Evolutionary conservation across 1,140 invertebrate genomes (phyloP), one percentile per base, ranked within the genome.

Genomic region (Caerostris darwini): DNA sequence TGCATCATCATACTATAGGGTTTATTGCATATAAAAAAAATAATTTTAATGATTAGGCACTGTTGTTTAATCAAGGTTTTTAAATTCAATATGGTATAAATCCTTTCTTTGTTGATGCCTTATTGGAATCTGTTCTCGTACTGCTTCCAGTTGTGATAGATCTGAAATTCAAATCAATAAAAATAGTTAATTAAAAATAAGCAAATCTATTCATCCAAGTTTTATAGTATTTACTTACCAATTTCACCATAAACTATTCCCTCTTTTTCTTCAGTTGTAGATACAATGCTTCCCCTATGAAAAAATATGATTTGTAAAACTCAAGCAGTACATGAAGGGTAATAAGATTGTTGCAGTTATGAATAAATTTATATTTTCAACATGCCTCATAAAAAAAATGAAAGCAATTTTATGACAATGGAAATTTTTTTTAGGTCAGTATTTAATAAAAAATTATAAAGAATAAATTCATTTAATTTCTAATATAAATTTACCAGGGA

Each of bases 121-220:
- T 56, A 98, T 97, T 12, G 98, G 98, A 95, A 99, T 98, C 96
- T 98, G 98, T 59, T 96, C 96, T 94, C 98, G 96, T 2, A 98
- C 97, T 95, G 98, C 97, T 69, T 98, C 97, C 57, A 98, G 97
- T 94, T 97, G 96, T 53, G 96, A 96, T 83, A 98, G 96, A 97
- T 99, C 98, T 98, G 95, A 64, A 58, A 67, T 61, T 53, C 17
- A 81, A 7, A 86, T 19, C 3, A 82, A 58, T 3, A 61, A n/a
- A n/a, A n/a, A 53, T 61, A 12, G 2, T 8, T 82, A 34, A 10
- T 50, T 50, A 10, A 7, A 61, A 58, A 50, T 19, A 54, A 81
- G n/a, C 19, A 7, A 82, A 81, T 7, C 8, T 34, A 59, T 59
- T 50, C n/a, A 59, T 59, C 82, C 1, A 61, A 5, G 14, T 8